phyloP scores from a whole-genome alignment of 2,888 invertebrate species.

The Eristalinus sepulchralis region DNA sequence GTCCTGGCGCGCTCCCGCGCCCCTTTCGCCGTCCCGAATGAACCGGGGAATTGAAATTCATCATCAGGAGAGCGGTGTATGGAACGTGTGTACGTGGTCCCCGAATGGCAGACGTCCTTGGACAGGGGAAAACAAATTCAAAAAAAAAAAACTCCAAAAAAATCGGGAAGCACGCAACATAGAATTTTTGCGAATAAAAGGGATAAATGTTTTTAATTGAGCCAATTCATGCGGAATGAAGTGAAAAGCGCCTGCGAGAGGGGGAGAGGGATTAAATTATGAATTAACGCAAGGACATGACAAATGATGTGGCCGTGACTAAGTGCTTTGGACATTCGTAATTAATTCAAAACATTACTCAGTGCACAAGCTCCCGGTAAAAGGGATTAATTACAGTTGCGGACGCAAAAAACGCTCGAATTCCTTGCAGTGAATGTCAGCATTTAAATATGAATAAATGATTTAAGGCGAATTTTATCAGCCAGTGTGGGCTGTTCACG shows the following conservation, averaged over 20 bases:
- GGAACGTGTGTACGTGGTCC: not conserved
- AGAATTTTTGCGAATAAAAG: not conserved
- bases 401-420: not conserved
- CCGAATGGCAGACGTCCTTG: not conserved
- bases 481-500: not conserved
- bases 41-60: constrained; percentile 31
- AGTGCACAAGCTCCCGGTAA: not conserved
- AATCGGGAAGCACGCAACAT: not conserved
- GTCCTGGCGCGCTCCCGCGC: constrained; percentile 7
- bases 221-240: constrained; percentile 2
- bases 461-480: not conserved
- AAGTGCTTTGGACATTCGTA: constrained; percentile 2
- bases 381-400: not conserved
- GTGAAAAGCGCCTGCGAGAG: not conserved
- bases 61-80: not conserved
- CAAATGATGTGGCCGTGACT: constrained; percentile 31
- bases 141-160: not conserved
- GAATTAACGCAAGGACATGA: constrained; percentile 1
- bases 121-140: not conserved
- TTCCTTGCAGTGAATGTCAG: not conserved
- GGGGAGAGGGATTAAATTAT: not conserved
- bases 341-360: not conserved
- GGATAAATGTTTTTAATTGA: constrained; percentile 16
- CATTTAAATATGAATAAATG: not conserved
- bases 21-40: not conserved